These are phyloP conservation scores for Dinoponera quadriceps DNA, from an alignment of 1,140 invertebrate species.

Conservation along the genomic window DNA sequence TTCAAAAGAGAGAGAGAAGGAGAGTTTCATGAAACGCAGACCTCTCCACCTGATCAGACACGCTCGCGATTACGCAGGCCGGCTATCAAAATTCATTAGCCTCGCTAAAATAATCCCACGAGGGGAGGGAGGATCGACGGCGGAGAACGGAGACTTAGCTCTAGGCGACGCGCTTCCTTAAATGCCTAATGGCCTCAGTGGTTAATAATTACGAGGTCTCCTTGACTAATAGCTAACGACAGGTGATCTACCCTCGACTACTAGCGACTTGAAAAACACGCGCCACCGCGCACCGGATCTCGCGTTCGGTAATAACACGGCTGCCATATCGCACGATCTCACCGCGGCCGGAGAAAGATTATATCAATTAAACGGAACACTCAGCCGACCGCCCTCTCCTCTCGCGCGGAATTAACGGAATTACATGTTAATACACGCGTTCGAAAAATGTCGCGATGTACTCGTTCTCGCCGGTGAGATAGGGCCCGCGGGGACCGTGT, in stretches of 20 bases:
- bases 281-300: background rate
- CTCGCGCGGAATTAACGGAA: too few relatives aligned
- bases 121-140: background rate
- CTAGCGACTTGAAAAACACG: background rate
- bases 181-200: conserved; percentile 49
- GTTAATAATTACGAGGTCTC: conserved; percentile 61
- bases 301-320: background rate
- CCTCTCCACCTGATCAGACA: background rate
- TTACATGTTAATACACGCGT: too few relatives aligned
- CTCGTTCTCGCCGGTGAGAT: too few relatives aligned
- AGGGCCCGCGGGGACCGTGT: too few relatives aligned
- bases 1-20: too few relatives aligned
- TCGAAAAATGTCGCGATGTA: too few relatives aligned
- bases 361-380: too few relatives aligned
- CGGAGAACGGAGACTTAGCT: conserved; percentile 1
- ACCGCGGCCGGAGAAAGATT: too few relatives aligned
- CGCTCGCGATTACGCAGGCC: conserved; percentile 20
- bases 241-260: conserved; percentile 50
- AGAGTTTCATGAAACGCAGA: background rate
- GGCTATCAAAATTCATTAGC: conserved; percentile 61
- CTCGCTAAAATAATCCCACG: conserved; percentile 23
- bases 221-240: conserved; percentile 67
- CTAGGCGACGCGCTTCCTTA: conserved; percentile 59
- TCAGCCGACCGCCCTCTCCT: too few relatives aligned
- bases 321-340: too few relatives aligned